phyloP scores from a whole-genome alignment of 2,888 invertebrate species.

The Lamellibrachia columna region DNA sequence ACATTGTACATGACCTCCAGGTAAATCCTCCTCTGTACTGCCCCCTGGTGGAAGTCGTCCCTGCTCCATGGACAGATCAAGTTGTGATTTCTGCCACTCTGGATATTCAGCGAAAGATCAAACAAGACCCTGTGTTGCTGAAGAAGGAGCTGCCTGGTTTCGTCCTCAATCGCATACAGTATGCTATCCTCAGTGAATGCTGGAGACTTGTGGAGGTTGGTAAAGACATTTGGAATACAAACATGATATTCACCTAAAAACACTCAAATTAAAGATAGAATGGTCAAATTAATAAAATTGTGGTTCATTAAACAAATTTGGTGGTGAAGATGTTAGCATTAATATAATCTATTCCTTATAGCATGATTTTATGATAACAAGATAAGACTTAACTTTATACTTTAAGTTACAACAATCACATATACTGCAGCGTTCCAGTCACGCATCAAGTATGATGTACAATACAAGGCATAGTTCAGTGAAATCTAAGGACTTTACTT shows the following conservation, averaged over 20 bases:
- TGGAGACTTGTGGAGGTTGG: conserved; percentile 80
- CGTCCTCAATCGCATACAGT: conserved; percentile 92
- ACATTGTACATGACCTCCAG: conserved; percentile 50
- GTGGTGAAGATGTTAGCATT: too few relatives aligned
- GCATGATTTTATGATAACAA: too few relatives aligned
- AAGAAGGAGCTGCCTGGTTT: conserved; percentile 90
- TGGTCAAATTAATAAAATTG: too few relatives aligned
- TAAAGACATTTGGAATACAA: not conserved
- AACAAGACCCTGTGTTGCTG: conserved; percentile 87
- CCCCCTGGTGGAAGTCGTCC: conserved; percentile 90
- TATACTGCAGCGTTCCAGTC: too few relatives aligned
- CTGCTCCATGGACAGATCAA: conserved; percentile 89
- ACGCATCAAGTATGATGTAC: too few relatives aligned
- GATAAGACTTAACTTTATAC: too few relatives aligned
- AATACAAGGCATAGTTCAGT: too few relatives aligned
- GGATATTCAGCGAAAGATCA: conserved; percentile 84
- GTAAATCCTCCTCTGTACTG: conserved; percentile 96
- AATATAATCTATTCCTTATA: too few relatives aligned
- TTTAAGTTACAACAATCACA: too few relatives aligned
- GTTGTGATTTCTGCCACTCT: conserved; percentile 80
- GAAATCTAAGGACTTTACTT: too few relatives aligned
- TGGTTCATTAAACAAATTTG: too few relatives aligned
- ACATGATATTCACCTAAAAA: not conserved
- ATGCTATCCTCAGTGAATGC: conserved; percentile 90
- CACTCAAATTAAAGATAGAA: too few relatives aligned